phyloP scores from a whole-genome alignment of 2,113 vertebrate genomes.

The Eira barbara region DNA sequence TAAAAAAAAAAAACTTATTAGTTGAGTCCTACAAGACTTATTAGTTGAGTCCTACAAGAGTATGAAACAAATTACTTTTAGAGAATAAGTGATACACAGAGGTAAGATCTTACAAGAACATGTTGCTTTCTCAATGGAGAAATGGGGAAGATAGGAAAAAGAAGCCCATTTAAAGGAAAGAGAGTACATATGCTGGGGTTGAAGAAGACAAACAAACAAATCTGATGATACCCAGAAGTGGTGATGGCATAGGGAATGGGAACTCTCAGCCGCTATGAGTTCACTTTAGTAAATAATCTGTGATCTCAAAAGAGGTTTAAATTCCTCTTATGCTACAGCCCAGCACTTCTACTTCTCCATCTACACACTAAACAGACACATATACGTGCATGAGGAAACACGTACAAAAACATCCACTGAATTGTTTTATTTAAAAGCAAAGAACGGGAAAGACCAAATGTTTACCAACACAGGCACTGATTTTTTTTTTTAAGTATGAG shows the following conservation, averaged over 20 bases:
- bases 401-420: not conserved
- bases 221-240: not conserved
- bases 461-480: not conserved
- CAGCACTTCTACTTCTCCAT: not conserved
- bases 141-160: not conserved
- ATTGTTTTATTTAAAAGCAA: constrained; percentile 13
- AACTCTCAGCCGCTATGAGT: not conserved
- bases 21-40: not conserved
- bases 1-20: no score
- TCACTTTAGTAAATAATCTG: not conserved
- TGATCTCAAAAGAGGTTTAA: not conserved
- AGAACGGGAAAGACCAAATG: not conserved
- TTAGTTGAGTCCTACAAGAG: not conserved
- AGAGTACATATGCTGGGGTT: not conserved
- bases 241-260: not conserved
- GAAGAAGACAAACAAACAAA: not conserved
- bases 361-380: not conserved
- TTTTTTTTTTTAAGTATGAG: not conserved
- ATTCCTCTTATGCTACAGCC: not conserved
- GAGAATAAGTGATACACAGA: not conserved
- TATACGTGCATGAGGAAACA: not conserved
- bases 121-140: not conserved
- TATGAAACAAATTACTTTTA: not conserved
- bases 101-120: not conserved
- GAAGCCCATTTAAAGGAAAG: not conserved